These are phyloP conservation scores for Fabriciana adippe DNA, from an alignment of 2,888 invertebrate species.

Conservation along the genomic window DNA sequence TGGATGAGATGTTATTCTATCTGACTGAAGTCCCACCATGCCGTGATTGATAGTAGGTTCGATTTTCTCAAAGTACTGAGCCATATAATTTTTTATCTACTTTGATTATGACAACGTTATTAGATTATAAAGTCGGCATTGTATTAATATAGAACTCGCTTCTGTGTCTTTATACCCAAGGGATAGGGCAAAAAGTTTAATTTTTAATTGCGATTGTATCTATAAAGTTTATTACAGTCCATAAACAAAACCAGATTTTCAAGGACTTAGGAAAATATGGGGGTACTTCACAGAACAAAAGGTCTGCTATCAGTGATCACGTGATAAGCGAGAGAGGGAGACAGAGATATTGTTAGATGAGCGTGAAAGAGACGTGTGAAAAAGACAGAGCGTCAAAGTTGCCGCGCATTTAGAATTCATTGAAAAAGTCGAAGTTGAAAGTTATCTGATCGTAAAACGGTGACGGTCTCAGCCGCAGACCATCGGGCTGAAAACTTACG, in stretches of 20 bases:
- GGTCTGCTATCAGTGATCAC: conserved; percentile 15
- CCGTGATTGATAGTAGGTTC: too few relatives aligned
- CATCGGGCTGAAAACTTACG: conserved; percentile 2
- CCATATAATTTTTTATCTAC: too few relatives aligned
- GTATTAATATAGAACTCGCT: too few relatives aligned
- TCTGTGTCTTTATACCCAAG: too few relatives aligned
- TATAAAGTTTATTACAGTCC: conserved; percentile 17
- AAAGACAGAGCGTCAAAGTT: conserved; percentile 41
- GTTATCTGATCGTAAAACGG: conserved; percentile 76
- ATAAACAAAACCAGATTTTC: conserved; percentile 17
- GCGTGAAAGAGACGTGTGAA: conserved; percentile 40
- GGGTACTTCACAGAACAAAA: conserved; percentile 2
- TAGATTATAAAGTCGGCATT: too few relatives aligned
- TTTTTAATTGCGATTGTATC: too few relatives aligned
- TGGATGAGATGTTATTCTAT: too few relatives aligned
- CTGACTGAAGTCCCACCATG: too few relatives aligned
- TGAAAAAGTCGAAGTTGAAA: conserved; percentile 77
- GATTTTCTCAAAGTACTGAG: too few relatives aligned
- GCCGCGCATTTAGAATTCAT: conserved; percentile 79
- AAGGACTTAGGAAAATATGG: conserved; percentile 8
- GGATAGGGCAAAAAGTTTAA: too few relatives aligned
- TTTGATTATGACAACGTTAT: too few relatives aligned
- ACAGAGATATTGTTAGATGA: background rate
- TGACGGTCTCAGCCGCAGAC: conserved; percentile 43
- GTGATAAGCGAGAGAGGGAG: conserved; percentile 4